Base-by-base conservation (phyloP, 1,140 invertebrate genomes). In the Wasmannia auropunctata region DNA sequence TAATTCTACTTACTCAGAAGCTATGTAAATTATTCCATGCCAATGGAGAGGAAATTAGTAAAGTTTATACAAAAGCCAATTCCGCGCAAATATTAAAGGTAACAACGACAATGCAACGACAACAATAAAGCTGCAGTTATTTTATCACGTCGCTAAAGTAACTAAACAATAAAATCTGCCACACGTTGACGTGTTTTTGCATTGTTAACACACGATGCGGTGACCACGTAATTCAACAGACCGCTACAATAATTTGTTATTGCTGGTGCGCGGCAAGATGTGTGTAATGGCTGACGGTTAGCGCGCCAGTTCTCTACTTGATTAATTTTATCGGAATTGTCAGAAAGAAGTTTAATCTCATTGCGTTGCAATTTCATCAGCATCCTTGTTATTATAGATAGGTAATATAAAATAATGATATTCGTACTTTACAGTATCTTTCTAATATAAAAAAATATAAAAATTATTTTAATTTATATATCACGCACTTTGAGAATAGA, bases 271-370 rank as follows among this genome's bases (percentile, higher is more conserved):
- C 0, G 7, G 34, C 8, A 65, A 79, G 25, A 79, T 62, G n/a
- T 65, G n/a, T 65, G 19, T 56, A 56, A 75, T 75, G 58, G 58
- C n/a, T 7, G n/a, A n/a, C 37, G n/a, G 14, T 46, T 51, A 72
- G 28, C 8, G n/a, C 10, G 8, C 34, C 19, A 6, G 4, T 72
- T 56, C 72, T 75, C 72, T 75, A 34, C 31, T 75, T 75, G 31
- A 75, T 75, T 75, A 75, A 75, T 58, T 75, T 75, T 75, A 74
- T 74, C n/a, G n/a, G 25, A 34, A 56, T 6, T 51, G 19, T 72
- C 4, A 2, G 1, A 72, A 72, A 28, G 1, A 72, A 75, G 34
- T 25, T 75, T 37, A 75, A 56, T 56, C 49, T 56, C 31, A 54
- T 72, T n/a, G 6, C 14, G 28, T 58, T 58, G 14, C 51, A 58